phyloP scores from a whole-genome alignment of 2,113 vertebrate genomes.

The Oreochromis spilurus region DNA sequence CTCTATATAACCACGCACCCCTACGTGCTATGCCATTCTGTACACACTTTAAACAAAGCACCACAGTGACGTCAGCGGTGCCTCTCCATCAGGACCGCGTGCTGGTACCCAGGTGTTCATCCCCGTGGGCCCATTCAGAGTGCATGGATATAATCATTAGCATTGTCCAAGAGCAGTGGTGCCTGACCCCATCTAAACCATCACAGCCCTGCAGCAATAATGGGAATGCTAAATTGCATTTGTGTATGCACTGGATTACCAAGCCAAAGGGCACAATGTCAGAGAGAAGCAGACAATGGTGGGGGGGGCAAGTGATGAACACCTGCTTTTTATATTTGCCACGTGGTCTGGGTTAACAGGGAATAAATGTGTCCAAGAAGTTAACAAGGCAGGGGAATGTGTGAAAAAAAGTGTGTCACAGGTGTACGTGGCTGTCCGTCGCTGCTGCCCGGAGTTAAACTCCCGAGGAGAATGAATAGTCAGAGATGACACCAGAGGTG shows the following conservation, averaged over 20 bases:
- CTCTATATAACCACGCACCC: not conserved
- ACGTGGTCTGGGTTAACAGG: not conserved
- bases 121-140: slow-evolving; percentile 5
- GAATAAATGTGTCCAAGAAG: not conserved
- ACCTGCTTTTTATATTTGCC: slow-evolving; percentile 37
- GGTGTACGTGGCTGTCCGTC: not conserved
- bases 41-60: not conserved
- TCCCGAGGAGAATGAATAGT: not conserved
- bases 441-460: not conserved
- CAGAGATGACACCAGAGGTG: not conserved
- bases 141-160: slow-evolving; percentile 35
- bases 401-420: not conserved
- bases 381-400: not conserved
- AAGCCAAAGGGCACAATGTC: slow-evolving; percentile 27
- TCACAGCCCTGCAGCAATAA: slow-evolving; percentile 44
- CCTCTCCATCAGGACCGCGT: not conserved
- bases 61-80: not conserved
- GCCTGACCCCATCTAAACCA: slow-evolving; percentile 54
- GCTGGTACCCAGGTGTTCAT: slow-evolving; percentile 23
- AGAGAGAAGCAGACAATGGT: slow-evolving; percentile 24
- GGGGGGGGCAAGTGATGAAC: slow-evolving; percentile 16
- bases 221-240: slow-evolving; percentile 59
- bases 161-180: slow-evolving; percentile 55
- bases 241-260: slow-evolving; percentile 56
- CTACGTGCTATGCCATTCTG: not conserved